Evolutionary conservation across 2,888 invertebrate genomes (phyloP).

Genomic region (Calameuta pallipes): DNA sequence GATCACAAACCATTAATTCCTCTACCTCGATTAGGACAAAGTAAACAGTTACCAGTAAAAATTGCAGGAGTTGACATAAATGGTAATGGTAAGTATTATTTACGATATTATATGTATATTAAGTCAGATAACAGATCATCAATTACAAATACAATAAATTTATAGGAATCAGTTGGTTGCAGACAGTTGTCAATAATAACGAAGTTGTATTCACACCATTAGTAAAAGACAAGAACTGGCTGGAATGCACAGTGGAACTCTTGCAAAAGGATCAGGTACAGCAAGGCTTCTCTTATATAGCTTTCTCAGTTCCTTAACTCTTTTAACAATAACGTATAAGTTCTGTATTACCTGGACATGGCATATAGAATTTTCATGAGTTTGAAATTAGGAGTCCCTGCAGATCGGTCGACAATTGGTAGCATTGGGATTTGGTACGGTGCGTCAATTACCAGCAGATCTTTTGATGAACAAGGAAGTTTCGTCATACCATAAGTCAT

Average conservation of each 20-base stretch:
- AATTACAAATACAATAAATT: slow-evolving; percentile 1
- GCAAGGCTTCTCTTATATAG: not conserved
- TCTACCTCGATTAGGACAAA: slow-evolving; percentile 69
- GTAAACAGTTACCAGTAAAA: slow-evolving; percentile 69
- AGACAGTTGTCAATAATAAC: slow-evolving; percentile 69
- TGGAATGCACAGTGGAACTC: slow-evolving; percentile 61
- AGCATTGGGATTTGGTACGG: slow-evolving; percentile 63
- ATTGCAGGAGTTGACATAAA: slow-evolving; percentile 68
- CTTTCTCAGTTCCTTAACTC: slow-evolving; percentile 5
- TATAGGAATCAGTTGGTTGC: slow-evolving; percentile 71
- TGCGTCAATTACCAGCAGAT: slow-evolving; percentile 43
- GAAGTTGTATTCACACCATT: slow-evolving; percentile 69
- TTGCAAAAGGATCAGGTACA: slow-evolving; percentile 9
- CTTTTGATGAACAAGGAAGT: slow-evolving; percentile 54
- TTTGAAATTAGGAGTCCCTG: slow-evolving; percentile 59
- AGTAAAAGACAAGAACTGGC: slow-evolving; percentile 60
- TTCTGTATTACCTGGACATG: not conserved
- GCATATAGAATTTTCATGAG: slow-evolving; percentile 6
- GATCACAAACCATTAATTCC: slow-evolving; percentile 71
- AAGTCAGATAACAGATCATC: not conserved
- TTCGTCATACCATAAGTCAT: slow-evolving; percentile 61
- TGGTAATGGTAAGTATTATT: slow-evolving; percentile 60
- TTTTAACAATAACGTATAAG: not conserved
- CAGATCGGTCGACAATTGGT: slow-evolving; percentile 70
- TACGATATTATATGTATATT: not conserved